Conservation (phyloP, 2,888 invertebrate genomes). For the Cataglyphis rosenhaueri region DNA sequence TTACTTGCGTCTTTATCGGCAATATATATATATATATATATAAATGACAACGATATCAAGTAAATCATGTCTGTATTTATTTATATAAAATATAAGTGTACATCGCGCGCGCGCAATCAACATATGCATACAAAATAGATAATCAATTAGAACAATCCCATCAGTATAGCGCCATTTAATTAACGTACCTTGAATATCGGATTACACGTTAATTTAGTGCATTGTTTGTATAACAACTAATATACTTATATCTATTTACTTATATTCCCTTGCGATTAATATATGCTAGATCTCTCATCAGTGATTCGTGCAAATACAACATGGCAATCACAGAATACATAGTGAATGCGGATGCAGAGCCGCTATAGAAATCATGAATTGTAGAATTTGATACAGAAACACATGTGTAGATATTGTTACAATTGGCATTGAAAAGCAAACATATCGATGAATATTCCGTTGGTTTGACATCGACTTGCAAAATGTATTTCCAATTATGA, state of each 20-base stretch:
- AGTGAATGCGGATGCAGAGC: neutral
- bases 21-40: too few relatives aligned
- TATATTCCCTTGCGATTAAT: neutral
- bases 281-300: neutral
- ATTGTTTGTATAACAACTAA: neutral
- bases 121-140: neutral
- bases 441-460: conserved; percentile 23
- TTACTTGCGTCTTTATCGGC: neutral
- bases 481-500: conserved; percentile 65
- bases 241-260: too few relatives aligned
- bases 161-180: neutral
- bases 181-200: neutral
- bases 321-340: neutral
- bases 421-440: conserved; percentile 31
- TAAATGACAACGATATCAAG: neutral
- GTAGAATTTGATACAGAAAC: neutral
- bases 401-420: conserved; percentile 11
- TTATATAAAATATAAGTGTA: neutral
- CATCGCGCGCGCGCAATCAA: neutral
- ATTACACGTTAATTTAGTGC: neutral
- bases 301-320: neutral
- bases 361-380: conserved; percentile 15
- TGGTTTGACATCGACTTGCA: conserved; percentile 21
- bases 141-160: neutral
- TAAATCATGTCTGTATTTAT: neutral